Conservation (phyloP, 2,113 vertebrate genomes). For the Anser brachyrhynchus region DNA sequence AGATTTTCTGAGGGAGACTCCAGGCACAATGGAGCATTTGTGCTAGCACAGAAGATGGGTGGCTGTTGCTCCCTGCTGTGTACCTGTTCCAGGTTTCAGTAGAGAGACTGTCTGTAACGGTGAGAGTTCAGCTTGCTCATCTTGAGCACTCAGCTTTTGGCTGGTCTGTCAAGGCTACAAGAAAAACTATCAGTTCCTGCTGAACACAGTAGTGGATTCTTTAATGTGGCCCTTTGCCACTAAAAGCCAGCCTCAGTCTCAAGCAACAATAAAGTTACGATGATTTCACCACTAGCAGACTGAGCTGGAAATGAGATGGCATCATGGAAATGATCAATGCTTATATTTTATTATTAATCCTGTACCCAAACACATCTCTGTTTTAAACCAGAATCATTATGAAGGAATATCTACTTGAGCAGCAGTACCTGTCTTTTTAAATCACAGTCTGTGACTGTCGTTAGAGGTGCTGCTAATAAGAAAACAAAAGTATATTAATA, state of each 20-base stretch:
- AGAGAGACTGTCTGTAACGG: neutral
- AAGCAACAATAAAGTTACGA: neutral
- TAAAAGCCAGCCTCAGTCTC: neutral
- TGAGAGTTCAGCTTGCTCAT: neutral
- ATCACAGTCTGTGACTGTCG: neutral
- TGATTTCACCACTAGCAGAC: neutral
- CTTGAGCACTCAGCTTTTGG: neutral
- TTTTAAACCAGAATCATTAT: neutral
- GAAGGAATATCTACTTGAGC: neutral
- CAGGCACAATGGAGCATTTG: accelerated
- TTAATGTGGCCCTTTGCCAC: neutral
- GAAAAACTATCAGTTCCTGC: neutral
- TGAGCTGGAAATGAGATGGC: neutral
- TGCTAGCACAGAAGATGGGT: neutral
- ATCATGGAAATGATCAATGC: neutral
- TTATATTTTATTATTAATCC: neutral
- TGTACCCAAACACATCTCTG: neutral
- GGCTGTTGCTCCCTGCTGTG: neutral
- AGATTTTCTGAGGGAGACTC: neutral
- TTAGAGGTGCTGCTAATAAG: neutral
- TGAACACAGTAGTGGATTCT: neutral
- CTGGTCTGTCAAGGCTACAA: neutral
- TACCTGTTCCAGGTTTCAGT: neutral
- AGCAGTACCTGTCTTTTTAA: neutral
- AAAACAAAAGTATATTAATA: neutral